Base-by-base conservation (phyloP, 2,888 invertebrate genomes). In the Nudaria mundana region DNA sequence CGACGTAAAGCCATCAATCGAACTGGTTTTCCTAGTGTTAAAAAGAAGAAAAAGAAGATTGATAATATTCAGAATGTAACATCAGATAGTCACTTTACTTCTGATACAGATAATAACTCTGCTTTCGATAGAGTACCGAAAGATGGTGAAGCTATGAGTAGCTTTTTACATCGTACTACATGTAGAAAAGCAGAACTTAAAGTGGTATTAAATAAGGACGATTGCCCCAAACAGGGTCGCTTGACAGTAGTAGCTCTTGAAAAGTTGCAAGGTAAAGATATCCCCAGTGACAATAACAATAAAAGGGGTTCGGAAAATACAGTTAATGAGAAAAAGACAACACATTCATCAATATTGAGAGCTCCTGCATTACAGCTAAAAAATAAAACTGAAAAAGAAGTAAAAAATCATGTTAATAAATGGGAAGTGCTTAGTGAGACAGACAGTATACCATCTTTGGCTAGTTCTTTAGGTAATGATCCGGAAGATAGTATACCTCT, bases 11-110 rank as follows among this genome's bases (percentile, higher is more conserved):
- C 94, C 12, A 93, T 95, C 26, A 97, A 97, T 69, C 90, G 95
- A 57, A 97, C 96, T 11, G 97, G 97, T 3, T 97, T 97, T 73
- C 97, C 97, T 0, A 94, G 93, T 13, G 86, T 94, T 10, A 95
- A 95, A 65, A 94, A 92, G 69, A 96, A 95, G 79, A 96, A 95
- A 71, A 94, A 95, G 71, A 94, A 93, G 63, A 52, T 80, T 33
- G 86, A 85, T 46, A 66, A 46, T 30, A 61, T 52, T 46, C 60
- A 65, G 56, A 73, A 67, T 37, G 43, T 66, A 29, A 59, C 67
- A 20, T 82, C 82, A 3, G 86, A 84, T 26, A 77, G 71, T 55
- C 76, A 82, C 44, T 60, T 80, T 25, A 82, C 81, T 12, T 85
- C 84, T 3, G 83, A 86, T 50, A 85, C 85, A 22, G 87, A 87